These are phyloP conservation scores for Coelogynopora nodosa DNA, from an alignment of 2,888 invertebrate genomes.

Conservation along the genomic window DNA sequence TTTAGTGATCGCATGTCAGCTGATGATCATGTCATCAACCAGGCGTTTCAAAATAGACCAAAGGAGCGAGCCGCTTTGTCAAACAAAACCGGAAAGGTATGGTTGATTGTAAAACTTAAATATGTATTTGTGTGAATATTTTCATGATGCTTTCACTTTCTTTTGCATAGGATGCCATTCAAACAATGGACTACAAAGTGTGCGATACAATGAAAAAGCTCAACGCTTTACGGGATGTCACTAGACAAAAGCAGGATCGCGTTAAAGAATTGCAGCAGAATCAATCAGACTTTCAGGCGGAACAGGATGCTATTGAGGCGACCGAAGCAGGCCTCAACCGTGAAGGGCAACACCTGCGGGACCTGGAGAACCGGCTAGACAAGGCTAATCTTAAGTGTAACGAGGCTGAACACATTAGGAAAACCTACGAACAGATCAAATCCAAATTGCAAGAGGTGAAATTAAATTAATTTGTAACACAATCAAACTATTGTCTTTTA, in stretches of 20 bases:
- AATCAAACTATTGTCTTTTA: no score
- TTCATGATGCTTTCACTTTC: background rate
- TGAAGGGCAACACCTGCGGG: conserved; percentile 52
- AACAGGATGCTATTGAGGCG: conserved; percentile 56
- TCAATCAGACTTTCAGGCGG: conserved; percentile 58
- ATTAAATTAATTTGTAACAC: no score
- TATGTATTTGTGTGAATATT: no score
- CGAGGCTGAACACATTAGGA: conserved; percentile 60
- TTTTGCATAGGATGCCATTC: conserved; percentile 35
- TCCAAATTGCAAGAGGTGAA: conserved; percentile 53
- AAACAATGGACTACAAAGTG: conserved; percentile 59
- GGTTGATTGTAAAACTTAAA: background rate
- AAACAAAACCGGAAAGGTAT: conserved; percentile 38
- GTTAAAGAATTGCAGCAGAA: conserved; percentile 57
- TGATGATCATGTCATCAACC: conserved; percentile 61
- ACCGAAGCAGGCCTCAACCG: conserved; percentile 59
- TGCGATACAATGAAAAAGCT: conserved; percentile 59
- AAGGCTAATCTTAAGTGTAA: conserved; percentile 60
- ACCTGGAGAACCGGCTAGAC: conserved; percentile 54
- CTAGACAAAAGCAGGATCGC: conserved; percentile 56
- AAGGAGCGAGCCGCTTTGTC: conserved; percentile 53
- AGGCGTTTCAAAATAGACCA: conserved; percentile 58
- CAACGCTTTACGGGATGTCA: conserved; percentile 56
- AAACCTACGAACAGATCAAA: conserved; percentile 61
- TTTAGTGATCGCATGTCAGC: conserved; percentile 56